These are phyloP conservation scores for Caradrina clavipalpis DNA, from an alignment of 2,888 invertebrate genomes.

Conservation along the genomic window DNA sequence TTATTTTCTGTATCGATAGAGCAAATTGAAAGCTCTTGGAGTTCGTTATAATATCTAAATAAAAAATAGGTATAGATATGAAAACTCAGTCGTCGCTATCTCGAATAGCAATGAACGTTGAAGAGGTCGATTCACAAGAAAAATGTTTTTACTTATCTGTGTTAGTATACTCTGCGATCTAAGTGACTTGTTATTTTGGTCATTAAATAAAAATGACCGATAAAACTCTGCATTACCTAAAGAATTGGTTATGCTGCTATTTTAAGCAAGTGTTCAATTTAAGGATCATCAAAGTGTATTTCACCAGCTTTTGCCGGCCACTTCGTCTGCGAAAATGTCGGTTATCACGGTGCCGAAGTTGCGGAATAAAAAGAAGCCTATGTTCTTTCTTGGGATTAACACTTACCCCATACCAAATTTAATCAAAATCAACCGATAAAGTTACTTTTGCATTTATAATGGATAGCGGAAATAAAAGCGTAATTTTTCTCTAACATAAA, in stretches of 20 bases:
- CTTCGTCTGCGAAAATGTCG: no score
- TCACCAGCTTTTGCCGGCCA: no score
- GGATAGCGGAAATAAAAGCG: no score
- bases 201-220: slow-evolving; percentile 44
- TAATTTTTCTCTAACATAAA: not conserved
- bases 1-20: not conserved
- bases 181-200: slow-evolving; percentile 49
- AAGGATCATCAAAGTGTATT: no score
- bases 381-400: no score
- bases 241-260: slow-evolving; percentile 10
- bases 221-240: slow-evolving; percentile 33
- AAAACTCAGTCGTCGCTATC: slow-evolving; percentile 24
- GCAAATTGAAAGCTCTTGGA: slow-evolving; percentile 10
- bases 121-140: slow-evolving; percentile 49
- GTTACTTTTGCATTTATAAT: no score
- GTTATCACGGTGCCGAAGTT: no score
- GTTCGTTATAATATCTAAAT: not conserved
- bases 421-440: no score
- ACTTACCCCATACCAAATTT: no score
- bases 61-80: slow-evolving; percentile 15
- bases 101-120: slow-evolving; percentile 31
- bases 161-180: slow-evolving; percentile 34
- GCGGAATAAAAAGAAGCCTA: no score
- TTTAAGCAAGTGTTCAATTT: not conserved
- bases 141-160: slow-evolving; percentile 50